Conservation (phyloP, 2,797 vertebrate genomes). For the Tangara arthus region DNA sequence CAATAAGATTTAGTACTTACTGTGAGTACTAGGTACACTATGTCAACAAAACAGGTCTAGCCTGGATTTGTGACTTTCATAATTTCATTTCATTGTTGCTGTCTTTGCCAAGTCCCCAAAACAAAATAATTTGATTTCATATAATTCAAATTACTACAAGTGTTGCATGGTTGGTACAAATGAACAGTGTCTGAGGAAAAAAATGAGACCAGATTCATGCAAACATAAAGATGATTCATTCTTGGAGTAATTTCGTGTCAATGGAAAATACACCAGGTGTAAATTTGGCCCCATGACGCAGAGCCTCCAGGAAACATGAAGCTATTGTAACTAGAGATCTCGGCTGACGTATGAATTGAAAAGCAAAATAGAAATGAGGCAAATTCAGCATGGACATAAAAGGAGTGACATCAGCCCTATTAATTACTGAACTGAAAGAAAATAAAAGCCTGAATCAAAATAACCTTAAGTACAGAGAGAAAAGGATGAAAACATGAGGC, state of each 20-base stretch:
- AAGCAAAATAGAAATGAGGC: conserved; percentile 43
- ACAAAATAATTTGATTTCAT: conserved; percentile 18
- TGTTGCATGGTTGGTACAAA: conserved; percentile 12
- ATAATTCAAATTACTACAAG: neutral
- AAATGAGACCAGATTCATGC: conserved; percentile 10
- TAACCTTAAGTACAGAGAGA: conserved; percentile 17
- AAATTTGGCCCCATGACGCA: conserved; percentile 32
- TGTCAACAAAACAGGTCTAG: neutral
- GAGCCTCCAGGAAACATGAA: conserved; percentile 64
- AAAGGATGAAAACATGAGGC: conserved; percentile 29
- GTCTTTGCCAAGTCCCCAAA: neutral
- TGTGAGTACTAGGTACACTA: fast-evolving
- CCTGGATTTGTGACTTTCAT: neutral
- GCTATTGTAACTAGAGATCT: conserved; percentile 57
- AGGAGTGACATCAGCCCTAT: conserved; percentile 12
- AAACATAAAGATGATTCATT: conserved; percentile 50
- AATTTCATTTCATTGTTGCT: neutral
- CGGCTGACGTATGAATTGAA: conserved; percentile 53
- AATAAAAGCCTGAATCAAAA: conserved; percentile 49
- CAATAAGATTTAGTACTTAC: neutral
- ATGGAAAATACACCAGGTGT: conserved; percentile 41
- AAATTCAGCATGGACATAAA: conserved; percentile 30
- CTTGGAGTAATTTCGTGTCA: conserved; percentile 38
- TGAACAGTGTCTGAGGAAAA: neutral
- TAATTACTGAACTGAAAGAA: conserved; percentile 49